These are phyloP conservation scores for Aplochiton taeniatus DNA, from an alignment of 2,797 vertebrate species.

Conservation along the genomic window DNA sequence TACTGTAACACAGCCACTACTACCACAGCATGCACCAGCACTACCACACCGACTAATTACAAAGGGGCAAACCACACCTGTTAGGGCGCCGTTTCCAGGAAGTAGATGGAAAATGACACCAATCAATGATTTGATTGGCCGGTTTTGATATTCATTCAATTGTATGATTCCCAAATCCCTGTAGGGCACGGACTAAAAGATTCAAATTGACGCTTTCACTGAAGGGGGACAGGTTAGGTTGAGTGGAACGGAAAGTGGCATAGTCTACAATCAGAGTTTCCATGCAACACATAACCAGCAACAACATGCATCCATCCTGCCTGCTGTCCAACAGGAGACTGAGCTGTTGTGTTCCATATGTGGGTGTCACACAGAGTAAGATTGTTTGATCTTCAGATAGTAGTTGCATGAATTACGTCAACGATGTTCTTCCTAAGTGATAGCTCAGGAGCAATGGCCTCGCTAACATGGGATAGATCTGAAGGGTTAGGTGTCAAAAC, in stretches of 20 bases:
- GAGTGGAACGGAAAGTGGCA: neutral
- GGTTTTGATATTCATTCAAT: neutral
- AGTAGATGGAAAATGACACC: constrained; percentile 12
- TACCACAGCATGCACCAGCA: constrained; percentile 57
- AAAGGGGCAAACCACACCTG: constrained; percentile 24
- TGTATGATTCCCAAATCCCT: constrained; percentile 4
- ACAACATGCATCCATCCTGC: constrained; percentile 22
- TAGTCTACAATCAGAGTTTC: neutral
- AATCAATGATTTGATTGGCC: constrained; percentile 15
- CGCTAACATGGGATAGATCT: too few relatives aligned
- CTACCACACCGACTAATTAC: constrained; percentile 23
- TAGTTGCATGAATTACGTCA: neutral
- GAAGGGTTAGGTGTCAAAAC: too few relatives aligned
- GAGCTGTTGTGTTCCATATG: constrained; percentile 22
- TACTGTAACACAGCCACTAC: constrained; percentile 60
- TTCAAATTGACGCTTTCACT: neutral
- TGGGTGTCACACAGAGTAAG: constrained; percentile 29
- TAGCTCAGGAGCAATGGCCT: too few relatives aligned
- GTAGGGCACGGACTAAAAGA: neutral
- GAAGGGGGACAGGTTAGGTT: neutral
- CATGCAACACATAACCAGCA: constrained; percentile 37
- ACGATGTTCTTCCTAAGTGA: too few relatives aligned
- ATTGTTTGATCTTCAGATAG: neutral
- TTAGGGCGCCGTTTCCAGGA: constrained; percentile 36
- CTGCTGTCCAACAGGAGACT: constrained; percentile 14